Evolutionary conservation across 2,797 vertebrate genomes (phyloP).

Genomic region (Pelochelys cantorii): DNA sequence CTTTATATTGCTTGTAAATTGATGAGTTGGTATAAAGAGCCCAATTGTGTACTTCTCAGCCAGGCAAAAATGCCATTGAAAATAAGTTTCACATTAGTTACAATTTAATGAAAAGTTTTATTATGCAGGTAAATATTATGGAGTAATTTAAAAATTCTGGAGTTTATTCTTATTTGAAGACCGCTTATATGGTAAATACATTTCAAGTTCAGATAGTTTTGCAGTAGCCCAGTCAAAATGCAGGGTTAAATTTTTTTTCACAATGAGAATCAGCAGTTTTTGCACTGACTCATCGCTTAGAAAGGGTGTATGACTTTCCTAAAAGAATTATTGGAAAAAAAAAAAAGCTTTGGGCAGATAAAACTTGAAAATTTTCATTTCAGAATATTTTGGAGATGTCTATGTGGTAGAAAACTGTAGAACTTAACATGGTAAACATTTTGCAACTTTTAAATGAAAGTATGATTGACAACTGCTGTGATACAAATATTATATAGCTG

Average conservation of each 20-base stretch:
- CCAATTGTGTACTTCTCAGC: background rate
- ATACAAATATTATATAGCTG: background rate
- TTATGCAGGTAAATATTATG: background rate
- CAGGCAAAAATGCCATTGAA: background rate
- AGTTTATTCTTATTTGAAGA: background rate
- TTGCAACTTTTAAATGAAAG: background rate
- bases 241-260: background rate
- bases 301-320: background rate
- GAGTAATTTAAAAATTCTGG: background rate
- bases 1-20: background rate
- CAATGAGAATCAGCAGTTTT: background rate
- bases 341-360: background rate
- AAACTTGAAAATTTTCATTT: background rate
- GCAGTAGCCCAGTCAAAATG: background rate
- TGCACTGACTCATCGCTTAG: background rate
- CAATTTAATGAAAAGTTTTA: background rate
- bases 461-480: background rate
- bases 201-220: background rate
- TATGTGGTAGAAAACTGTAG: background rate
- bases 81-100: background rate
- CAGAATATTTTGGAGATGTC: background rate
- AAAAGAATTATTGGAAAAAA: background rate
- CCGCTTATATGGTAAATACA: background rate
- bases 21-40: background rate
- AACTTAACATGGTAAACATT: background rate